phyloP scores from a whole-genome alignment of 2,113 vertebrate species.

The Anoplopoma fimbria region DNA sequence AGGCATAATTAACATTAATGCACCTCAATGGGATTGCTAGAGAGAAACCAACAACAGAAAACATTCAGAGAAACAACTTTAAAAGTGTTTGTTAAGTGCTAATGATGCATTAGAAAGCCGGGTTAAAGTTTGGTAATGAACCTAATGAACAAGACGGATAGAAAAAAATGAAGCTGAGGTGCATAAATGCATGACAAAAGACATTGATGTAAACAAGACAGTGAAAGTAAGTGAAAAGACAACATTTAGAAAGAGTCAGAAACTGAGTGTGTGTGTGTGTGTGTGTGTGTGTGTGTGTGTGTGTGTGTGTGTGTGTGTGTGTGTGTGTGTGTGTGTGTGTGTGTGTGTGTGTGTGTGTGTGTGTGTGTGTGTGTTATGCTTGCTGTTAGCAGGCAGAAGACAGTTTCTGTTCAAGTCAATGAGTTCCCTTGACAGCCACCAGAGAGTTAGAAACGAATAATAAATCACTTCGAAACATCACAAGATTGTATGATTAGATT shows the following conservation, averaged over 20 bases:
- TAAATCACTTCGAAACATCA: too few species aligned
- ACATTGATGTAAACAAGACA: not conserved
- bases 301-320: not conserved
- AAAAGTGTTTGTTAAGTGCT: not conserved
- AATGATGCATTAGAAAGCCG: not conserved
- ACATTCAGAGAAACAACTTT: not conserved
- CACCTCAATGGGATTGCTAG: not conserved
- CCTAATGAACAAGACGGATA: not conserved
- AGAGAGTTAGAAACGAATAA: not conserved
- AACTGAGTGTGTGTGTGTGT: not conserved
- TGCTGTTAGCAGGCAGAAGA: not conserved
- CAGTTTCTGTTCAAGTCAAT: too few species aligned
- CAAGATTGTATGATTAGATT: too few species aligned
- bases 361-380: not conserved
- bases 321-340: too few species aligned
- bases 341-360: not conserved
- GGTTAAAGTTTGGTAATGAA: too few species aligned
- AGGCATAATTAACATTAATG: constrained; percentile 26
- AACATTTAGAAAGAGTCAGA: not conserved
- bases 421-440: not conserved
- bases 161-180: not conserved
- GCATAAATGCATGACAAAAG: not conserved
- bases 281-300: not conserved
- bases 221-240: not conserved
- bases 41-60: not conserved